A percentile compares a stretch with the other conserved stretches of the same genome.
phyloP scores from a whole-genome alignment of 2,888 invertebrate genomes.

The Luffia ferchaultella region DNA sequence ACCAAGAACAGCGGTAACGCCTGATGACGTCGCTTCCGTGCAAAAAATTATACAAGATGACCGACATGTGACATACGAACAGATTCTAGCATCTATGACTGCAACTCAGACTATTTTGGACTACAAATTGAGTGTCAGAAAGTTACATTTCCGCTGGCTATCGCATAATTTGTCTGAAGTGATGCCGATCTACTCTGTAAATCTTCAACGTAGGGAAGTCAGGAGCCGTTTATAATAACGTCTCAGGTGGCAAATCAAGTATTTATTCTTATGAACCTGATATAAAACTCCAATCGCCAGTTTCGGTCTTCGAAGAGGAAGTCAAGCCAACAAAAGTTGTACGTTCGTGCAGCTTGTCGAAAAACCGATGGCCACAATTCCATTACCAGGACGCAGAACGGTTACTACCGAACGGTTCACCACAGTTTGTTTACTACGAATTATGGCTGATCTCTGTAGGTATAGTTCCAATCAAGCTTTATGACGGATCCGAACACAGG shows the following conservation, averaged over 20 bases:
- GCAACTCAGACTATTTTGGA: neutral
- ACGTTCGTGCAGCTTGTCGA: neutral
- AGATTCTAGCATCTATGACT: neutral
- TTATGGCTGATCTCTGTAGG: neutral
- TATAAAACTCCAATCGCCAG: neutral
- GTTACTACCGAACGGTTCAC: neutral
- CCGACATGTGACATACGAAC: neutral
- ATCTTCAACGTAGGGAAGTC: neutral
- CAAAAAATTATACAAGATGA: neutral
- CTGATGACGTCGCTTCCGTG: neutral
- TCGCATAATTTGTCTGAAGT: neutral
- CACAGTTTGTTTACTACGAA: neutral
- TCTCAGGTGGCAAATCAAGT: neutral
- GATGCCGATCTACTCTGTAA: neutral
- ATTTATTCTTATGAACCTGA: neutral
- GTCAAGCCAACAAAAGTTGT: neutral
- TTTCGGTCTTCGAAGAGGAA: neutral
- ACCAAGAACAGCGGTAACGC: neutral
- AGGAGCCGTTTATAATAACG: neutral
- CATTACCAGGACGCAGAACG: neutral
- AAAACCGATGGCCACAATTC: neutral
- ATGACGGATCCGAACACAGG: no score
- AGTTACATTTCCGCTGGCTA: neutral
- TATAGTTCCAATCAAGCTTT: no score
- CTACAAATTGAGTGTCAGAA: neutral